Evolutionary conservation across 1,140 invertebrate genomes (phyloP).

Genomic region (Drosophila arizonae): DNA sequence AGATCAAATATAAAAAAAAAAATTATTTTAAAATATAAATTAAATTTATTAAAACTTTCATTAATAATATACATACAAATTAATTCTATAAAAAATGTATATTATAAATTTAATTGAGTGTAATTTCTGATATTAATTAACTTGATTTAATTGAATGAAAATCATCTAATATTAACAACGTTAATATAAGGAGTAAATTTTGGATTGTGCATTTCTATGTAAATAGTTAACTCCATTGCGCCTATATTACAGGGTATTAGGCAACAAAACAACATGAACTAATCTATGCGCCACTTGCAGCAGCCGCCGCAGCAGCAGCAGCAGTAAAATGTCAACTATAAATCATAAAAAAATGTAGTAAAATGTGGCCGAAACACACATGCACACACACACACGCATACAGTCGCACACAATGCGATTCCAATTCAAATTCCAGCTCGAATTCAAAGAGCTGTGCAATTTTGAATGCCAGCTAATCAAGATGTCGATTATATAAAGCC

Average conservation of each 20-base stretch:
- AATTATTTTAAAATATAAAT: too few relatives aligned
- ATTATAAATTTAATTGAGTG: too few relatives aligned
- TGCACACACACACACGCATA: not conserved
- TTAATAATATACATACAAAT: not conserved
- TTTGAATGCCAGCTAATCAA: conserved; percentile 39
- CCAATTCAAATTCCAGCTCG: conserved; percentile 16
- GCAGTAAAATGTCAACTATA: conserved; percentile 45
- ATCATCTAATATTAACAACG: too few relatives aligned
- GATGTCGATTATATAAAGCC: conserved; percentile 17
- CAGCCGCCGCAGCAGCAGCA: too few relatives aligned
- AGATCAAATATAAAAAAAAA: too few relatives aligned
- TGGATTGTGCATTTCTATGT: too few relatives aligned
- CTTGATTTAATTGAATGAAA: too few relatives aligned
- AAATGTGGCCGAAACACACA: not conserved
- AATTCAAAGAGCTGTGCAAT: conserved; percentile 12
- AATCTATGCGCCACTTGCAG: conserved; percentile 25
- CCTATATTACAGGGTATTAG: not conserved
- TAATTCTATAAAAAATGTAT: too few relatives aligned
- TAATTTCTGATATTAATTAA: too few relatives aligned
- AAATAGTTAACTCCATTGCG: too few relatives aligned
- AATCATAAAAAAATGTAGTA: conserved; percentile 34
- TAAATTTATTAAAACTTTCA: too few relatives aligned
- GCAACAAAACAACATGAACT: conserved; percentile 2
- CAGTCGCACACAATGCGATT: conserved; percentile 7
- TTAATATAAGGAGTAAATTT: too few relatives aligned